These are phyloP conservation scores for Salpingus planirostris DNA, from an alignment of 2,888 invertebrate species.

Conservation along the genomic window DNA sequence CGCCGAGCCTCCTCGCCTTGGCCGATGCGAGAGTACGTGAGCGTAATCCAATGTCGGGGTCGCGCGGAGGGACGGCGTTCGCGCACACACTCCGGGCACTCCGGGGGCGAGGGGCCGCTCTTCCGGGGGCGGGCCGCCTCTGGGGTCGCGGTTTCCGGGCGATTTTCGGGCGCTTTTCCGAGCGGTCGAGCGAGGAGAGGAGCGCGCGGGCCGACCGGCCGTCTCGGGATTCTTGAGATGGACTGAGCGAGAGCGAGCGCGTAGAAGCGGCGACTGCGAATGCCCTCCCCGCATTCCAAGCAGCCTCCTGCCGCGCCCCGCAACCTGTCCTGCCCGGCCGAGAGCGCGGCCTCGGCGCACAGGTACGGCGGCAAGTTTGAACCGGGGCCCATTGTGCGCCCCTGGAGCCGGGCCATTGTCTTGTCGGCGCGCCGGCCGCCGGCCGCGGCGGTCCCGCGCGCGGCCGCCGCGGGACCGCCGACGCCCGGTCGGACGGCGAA, in stretches of 20 bases:
- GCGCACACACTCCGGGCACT: constrained; percentile 16
- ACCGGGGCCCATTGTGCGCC: constrained; percentile 34
- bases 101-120: too few species aligned
- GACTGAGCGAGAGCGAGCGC: constrained; percentile 35
- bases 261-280: constrained; percentile 27
- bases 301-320: constrained; percentile 37
- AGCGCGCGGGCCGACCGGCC: too few species aligned
- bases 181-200: too few species aligned
- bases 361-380: constrained; percentile 35
- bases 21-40: constrained; percentile 22
- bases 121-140: background rate
- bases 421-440: constrained; percentile 37
- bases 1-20: constrained; percentile 12
- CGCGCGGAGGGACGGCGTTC: constrained; percentile 12
- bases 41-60: constrained; percentile 22
- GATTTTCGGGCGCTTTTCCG: constrained; percentile 2
- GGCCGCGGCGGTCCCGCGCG: too few species aligned
- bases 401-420: constrained; percentile 40
- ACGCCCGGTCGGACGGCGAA: constrained; percentile 6
- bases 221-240: constrained; percentile 35
- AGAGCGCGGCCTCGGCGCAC: constrained; percentile 19
- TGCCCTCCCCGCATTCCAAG: constrained; percentile 41
- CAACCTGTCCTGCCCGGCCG: constrained; percentile 31
- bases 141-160: constrained; percentile 2
- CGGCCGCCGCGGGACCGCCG: constrained; percentile 8